These are phyloP conservation scores for Bothrops jararaca DNA, from an alignment of 2,113 vertebrate genomes.

Conservation along the genomic window DNA sequence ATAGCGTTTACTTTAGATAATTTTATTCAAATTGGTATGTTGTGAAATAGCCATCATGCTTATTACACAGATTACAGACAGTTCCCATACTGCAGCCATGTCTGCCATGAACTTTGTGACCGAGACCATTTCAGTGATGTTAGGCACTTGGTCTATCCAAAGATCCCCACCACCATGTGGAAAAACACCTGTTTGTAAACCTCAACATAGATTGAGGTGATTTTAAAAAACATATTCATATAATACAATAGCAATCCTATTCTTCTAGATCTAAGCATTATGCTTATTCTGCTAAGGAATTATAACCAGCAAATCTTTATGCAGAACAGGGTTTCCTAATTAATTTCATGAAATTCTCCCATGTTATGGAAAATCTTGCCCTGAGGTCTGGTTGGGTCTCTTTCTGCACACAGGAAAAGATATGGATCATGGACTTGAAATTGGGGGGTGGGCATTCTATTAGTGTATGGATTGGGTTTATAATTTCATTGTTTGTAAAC, in stretches of 20 bases:
- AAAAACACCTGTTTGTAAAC: neutral
- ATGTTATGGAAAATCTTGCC: neutral
- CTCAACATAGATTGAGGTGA: neutral
- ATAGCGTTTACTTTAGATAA: neutral
- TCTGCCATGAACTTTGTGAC: neutral
- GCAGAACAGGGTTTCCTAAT: neutral
- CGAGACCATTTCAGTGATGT: neutral
- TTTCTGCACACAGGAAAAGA: neutral
- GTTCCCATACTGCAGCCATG: too few species aligned
- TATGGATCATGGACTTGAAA: neutral
- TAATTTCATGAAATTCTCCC: slow-evolving; percentile 14
- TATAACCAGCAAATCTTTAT: neutral
- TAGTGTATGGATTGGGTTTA: neutral
- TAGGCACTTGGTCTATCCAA: neutral
- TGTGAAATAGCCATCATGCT: neutral
- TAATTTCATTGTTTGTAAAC: neutral
- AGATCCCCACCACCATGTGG: neutral
- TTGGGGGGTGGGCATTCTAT: neutral
- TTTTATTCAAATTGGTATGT: neutral
- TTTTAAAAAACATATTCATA: neutral
- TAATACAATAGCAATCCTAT: neutral
- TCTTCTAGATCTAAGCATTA: neutral
- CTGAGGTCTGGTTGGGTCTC: neutral
- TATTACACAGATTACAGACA: too few species aligned
- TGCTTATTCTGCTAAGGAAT: neutral